These are phyloP conservation scores for Enteromius argenteus DNA, from an alignment of 2,797 vertebrate genomes.

Conservation along the genomic window DNA sequence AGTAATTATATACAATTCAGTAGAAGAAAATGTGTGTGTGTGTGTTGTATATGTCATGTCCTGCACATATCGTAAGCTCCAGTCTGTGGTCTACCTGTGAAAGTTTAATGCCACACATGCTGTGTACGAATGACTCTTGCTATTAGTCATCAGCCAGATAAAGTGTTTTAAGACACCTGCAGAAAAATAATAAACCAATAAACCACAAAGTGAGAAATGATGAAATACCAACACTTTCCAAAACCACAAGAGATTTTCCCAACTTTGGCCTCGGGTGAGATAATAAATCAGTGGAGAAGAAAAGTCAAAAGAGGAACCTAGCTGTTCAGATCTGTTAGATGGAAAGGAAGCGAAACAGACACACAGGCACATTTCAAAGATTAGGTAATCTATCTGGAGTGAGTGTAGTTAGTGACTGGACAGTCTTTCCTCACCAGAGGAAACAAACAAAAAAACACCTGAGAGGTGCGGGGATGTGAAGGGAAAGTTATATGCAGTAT, in stretches of 20 bases:
- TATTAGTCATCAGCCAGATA: conserved; percentile 65
- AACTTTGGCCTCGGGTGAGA: conserved; percentile 15
- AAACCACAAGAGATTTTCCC: conserved; percentile 32
- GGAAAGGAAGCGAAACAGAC: conserved; percentile 13
- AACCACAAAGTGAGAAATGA: conserved; percentile 16
- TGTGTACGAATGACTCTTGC: conserved; percentile 43
- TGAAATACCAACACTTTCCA: conserved; percentile 48
- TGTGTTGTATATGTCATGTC: background rate
- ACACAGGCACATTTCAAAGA: background rate
- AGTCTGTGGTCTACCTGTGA: conserved; percentile 61
- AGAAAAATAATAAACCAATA: conserved; percentile 26
- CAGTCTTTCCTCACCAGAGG: background rate
- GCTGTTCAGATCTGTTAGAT: background rate
- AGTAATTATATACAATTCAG: background rate
- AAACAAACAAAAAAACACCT: background rate
- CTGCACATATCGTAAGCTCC: conserved; percentile 59
- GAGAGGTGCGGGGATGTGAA: background rate
- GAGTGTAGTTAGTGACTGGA: background rate
- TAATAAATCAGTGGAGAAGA: background rate
- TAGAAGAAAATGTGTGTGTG: background rate
- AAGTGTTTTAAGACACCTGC: conserved; percentile 22
- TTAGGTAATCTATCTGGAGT: background rate
- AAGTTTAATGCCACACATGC: conserved; percentile 62
- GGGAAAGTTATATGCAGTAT: background rate
- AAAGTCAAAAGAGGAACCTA: background rate